Conservation (phyloP, 2,113 vertebrate genomes). For the Empidonax alnorum region DNA sequence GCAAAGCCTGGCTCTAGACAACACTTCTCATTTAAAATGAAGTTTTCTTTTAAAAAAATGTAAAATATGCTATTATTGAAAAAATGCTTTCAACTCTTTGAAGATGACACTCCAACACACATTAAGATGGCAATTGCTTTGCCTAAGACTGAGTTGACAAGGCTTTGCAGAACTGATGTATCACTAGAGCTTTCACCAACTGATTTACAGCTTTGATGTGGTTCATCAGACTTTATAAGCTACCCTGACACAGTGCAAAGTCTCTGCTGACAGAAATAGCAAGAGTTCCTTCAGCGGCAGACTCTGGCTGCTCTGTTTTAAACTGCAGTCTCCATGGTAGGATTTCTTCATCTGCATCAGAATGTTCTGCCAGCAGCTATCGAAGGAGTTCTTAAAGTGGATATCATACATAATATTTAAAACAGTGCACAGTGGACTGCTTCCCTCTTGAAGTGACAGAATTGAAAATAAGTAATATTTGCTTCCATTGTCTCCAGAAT, state of each 20-base stretch:
- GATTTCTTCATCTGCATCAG: background rate
- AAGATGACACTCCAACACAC: background rate
- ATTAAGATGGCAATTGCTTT: background rate
- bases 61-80: background rate
- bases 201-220: constrained; percentile 6
- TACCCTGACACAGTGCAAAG: background rate
- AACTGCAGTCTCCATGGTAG: background rate
- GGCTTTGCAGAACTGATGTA: background rate
- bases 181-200: background rate
- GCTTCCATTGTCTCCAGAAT: background rate
- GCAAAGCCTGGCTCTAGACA: background rate
- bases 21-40: background rate
- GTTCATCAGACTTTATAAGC: constrained; percentile 15
- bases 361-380: background rate
- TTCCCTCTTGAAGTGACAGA: background rate
- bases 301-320: background rate
- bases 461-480: background rate
- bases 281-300: background rate
- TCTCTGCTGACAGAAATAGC: constrained; percentile 6
- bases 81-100: background rate
- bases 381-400: background rate
- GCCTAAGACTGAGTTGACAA: background rate
- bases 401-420: background rate
- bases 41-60: background rate
- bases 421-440: background rate